Percentiles rank a stretch among this genome's conserved stretches.
phyloP scores from a whole-genome alignment of 2,113 vertebrate species.

The Callipepla californica region DNA sequence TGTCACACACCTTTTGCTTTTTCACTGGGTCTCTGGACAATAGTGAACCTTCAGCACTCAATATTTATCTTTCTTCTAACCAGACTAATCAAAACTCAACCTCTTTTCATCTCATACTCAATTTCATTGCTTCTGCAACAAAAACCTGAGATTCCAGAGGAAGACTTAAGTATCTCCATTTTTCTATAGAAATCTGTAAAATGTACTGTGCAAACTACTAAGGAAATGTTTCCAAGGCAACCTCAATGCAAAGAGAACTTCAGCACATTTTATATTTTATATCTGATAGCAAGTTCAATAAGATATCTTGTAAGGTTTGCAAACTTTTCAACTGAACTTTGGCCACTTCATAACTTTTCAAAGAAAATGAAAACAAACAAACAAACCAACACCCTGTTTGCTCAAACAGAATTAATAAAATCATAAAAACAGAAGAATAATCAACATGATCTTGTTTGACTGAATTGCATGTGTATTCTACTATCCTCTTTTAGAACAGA shows the following conservation, averaged over 20 bases:
- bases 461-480: background rate
- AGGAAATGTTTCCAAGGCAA: slow-evolving; percentile 13
- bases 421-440: background rate
- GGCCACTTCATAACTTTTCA: background rate
- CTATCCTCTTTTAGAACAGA: background rate
- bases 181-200: background rate
- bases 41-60: background rate
- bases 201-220: background rate
- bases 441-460: background rate
- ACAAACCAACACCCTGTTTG: too few species aligned
- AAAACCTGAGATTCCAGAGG: background rate
- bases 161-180: background rate
- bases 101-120: background rate
- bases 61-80: background rate
- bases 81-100: background rate
- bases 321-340: slow-evolving; percentile 6
- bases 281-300: background rate
- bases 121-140: background rate
- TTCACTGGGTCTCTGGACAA: background rate
- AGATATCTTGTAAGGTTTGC: background rate
- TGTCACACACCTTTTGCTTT: background rate
- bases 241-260: background rate
- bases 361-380: background rate
- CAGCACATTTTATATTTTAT: background rate
- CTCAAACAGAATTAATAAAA: background rate